Evolutionary conservation across 2,797 vertebrate genomes (phyloP).

Genomic region (Lacerta bilineata): DNA sequence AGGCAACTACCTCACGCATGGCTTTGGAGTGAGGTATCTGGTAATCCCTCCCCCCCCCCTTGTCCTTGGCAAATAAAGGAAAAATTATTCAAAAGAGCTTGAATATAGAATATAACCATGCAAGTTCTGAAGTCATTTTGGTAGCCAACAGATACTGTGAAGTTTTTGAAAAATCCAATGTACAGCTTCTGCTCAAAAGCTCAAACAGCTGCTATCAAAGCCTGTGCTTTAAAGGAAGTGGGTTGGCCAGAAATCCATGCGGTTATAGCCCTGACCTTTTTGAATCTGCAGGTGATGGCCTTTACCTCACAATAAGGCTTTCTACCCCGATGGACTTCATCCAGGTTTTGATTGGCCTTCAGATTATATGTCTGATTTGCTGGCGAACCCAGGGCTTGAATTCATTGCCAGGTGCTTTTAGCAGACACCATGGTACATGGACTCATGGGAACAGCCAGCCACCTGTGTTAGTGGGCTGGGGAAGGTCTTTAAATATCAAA

Average conservation of each 20-base stretch:
- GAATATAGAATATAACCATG: neutral
- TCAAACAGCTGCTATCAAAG: neutral
- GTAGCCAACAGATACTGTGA: neutral
- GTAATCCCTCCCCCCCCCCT: too few relatives aligned
- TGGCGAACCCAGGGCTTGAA: neutral
- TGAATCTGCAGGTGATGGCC: neutral
- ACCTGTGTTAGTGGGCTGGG: neutral
- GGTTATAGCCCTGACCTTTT: conserved; percentile 23
- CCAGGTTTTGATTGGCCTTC: neutral
- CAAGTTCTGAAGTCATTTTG: neutral
- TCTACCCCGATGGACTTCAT: neutral
- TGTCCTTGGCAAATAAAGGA: neutral
- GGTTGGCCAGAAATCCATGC: conserved; percentile 6
- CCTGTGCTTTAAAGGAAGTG: neutral
- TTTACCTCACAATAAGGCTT: conserved; percentile 11
- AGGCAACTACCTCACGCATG: neutral
- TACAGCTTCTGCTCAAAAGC: neutral
- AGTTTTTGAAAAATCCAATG: neutral
- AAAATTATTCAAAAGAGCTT: neutral
- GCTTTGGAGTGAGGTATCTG: neutral
- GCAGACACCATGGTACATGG: neutral
- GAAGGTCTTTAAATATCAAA: neutral
- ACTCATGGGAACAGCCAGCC: neutral
- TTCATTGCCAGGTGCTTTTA: neutral
- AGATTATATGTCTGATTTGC: neutral